Percentiles rank a stretch among this genome's conserved stretches.
phyloP scores from a whole-genome alignment of 2,797 vertebrate genomes.

The Eulemur coronatus region DNA sequence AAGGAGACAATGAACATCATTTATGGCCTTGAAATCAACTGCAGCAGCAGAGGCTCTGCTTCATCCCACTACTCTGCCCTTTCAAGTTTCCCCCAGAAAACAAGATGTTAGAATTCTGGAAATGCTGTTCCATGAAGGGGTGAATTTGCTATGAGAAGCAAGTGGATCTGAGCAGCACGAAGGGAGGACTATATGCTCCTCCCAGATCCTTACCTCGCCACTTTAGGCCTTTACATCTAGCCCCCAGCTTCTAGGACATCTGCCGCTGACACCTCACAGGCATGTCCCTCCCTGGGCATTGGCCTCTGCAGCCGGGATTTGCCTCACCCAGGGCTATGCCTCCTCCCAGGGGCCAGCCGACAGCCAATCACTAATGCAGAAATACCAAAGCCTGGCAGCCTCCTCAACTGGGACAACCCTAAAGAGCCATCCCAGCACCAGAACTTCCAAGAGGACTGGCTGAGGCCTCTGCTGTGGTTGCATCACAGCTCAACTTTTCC shows the following conservation, averaged over 20 bases:
- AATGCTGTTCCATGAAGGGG: not conserved
- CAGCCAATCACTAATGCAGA: not conserved
- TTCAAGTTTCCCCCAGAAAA: not conserved
- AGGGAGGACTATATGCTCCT: not conserved
- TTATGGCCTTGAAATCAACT: not conserved
- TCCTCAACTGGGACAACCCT: not conserved
- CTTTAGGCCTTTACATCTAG: not conserved
- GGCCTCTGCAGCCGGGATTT: not conserved
- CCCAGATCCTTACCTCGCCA: not conserved
- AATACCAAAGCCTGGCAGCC: not conserved
- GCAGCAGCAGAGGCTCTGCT: not conserved
- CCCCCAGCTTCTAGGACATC: not conserved
- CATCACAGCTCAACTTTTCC: slow-evolving; percentile 48
- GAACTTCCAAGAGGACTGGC: not conserved
- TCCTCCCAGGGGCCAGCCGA: not conserved
- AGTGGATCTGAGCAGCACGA: not conserved
- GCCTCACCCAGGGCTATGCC: not conserved
- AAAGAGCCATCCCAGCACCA: not conserved
- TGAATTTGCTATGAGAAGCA: not conserved
- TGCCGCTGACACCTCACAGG: not conserved
- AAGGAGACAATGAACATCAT: not conserved
- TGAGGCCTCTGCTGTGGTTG: not conserved
- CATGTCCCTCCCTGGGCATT: not conserved
- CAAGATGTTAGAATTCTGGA: not conserved
- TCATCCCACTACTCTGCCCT: not conserved